A percentile compares a stretch with the other conserved stretches of the same genome.
Evolutionary conservation across 2,797 vertebrate genomes (phyloP).

Genomic region (Danionella dracula): DNA sequence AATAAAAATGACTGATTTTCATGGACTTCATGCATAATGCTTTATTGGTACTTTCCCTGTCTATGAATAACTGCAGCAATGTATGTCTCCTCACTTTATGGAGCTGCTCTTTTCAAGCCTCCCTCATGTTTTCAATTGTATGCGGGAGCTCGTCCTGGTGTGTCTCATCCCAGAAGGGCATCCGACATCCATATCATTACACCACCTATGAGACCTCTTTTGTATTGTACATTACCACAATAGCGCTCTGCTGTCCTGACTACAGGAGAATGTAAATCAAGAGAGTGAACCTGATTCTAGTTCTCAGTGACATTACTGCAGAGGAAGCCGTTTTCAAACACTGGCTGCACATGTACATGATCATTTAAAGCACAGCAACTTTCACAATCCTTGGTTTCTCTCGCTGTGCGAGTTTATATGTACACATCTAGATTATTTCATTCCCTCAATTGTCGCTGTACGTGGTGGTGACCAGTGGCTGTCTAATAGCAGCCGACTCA

Average conservation of each 20-base stretch:
- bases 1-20: slow-evolving; percentile 58
- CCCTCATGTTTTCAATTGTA: slow-evolving; percentile 10
- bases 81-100: neutral
- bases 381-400: neutral
- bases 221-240: slow-evolving; percentile 2
- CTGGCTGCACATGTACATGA: neutral
- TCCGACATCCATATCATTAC: slow-evolving; percentile 7
- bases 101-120: slow-evolving; percentile 13
- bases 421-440: neutral
- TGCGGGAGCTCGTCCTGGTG: neutral
- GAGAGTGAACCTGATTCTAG: slow-evolving; percentile 3
- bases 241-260: neutral
- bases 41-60: slow-evolving; percentile 6
- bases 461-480: neutral
- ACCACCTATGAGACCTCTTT: neutral
- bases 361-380: neutral
- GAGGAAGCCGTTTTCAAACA: neutral
- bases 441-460: neutral
- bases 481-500: slow-evolving; percentile 9
- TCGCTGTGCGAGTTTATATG: neutral
- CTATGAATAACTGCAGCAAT: slow-evolving; percentile 10
- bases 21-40: slow-evolving; percentile 16
- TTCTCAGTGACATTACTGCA: neutral
- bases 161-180: slow-evolving; percentile 9
- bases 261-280: neutral